phyloP scores from a whole-genome alignment of 2,113 vertebrate species.

The Macquaria ambigua region DNA sequence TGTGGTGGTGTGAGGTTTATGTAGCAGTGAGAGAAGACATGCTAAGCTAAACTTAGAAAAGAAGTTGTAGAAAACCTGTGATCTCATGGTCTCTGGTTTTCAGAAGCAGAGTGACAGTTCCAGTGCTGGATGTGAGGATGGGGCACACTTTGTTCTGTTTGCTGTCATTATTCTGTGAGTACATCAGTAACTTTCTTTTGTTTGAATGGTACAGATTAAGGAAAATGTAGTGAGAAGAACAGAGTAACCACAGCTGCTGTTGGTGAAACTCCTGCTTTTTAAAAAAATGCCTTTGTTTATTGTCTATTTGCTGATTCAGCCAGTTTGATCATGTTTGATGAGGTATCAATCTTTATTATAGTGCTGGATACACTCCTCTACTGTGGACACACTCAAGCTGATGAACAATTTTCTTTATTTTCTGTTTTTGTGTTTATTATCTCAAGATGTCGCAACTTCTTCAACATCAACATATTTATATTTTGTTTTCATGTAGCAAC shows the following conservation, averaged over 20 bases:
- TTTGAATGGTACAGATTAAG: neutral
- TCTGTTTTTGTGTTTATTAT: neutral
- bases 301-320: neutral
- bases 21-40: neutral
- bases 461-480: too few relatives aligned
- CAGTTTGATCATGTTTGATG: neutral
- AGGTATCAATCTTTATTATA: neutral
- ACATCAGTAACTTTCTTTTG: neutral
- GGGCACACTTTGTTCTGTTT: neutral
- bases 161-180: conserved; percentile 12
- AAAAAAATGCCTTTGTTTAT: neutral
- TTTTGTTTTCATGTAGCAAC: too few relatives aligned
- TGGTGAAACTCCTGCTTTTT: neutral
- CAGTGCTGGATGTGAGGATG: conserved; percentile 8
- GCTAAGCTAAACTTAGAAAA: neutral
- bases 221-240: neutral
- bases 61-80: neutral
- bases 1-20: neutral
- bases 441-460: too few relatives aligned
- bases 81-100: neutral
- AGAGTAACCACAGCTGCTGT: too few relatives aligned
- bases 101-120: neutral
- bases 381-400: conserved; percentile 1
- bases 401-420: neutral
- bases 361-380: neutral